Base-by-base conservation (phyloP, 2,797 vertebrate species). In the Myotis myotis region DNA sequence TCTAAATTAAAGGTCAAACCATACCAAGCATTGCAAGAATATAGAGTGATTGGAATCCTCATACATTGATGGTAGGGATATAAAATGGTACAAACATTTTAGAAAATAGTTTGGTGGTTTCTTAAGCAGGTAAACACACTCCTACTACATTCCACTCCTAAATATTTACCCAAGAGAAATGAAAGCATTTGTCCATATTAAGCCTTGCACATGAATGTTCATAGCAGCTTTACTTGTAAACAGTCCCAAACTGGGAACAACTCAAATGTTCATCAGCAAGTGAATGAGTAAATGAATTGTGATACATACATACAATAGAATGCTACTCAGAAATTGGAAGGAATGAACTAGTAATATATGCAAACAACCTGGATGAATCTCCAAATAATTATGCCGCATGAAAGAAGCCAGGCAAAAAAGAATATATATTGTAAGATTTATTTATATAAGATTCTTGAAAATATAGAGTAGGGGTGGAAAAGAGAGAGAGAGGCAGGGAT, bases 371-470 rank as follows among this genome's bases (percentile, higher is more conserved):
- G 13, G 3, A 23, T 38, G 28, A 44, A 25, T 71, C 19, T 62
- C 41, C 60, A 86, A 76, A 53, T 36, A 81, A 60, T 71, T 41
- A 72, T 30, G 3, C 33, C 13, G 8, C 72, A 33, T 66, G n/a
- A 88, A 88, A 80, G 57, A 91, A 82, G 51, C 1, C n/a, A 76
- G 51, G 19, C 5, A 62, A 87, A 85, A 53, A 92, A 74, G 16
- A 87, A 1, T 1, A 62, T 20, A 66, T 38, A 49, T 49, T 47
- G n/a, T 41, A 91, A 38, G 36, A 71, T 53, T 91, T 23, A 8
- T 60, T 78, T 80, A 49, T 7, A 53, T 30, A 87, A 60, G 93
- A 94, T 92, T 84, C 47, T 93, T 85, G 55, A 92, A 91, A 87
- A 79, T 49, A 5, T 60, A 3, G 20, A 71, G 0, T n/a, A 76